phyloP scores from a whole-genome alignment of 1,140 invertebrate genomes.

The Trachymyrmex cornetzi region DNA sequence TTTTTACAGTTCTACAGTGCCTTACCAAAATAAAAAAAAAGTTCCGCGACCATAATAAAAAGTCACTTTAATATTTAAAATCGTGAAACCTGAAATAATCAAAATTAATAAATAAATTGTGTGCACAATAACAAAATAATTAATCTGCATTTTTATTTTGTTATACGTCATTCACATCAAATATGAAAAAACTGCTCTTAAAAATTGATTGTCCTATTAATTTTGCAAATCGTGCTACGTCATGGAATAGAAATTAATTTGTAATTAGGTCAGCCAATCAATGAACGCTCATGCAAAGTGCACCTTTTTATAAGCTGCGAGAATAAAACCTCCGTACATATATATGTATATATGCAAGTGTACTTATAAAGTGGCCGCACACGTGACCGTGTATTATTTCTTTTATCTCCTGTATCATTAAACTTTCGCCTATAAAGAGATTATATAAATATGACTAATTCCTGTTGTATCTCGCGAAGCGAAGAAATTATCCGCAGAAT shows the following conservation, averaged over 20 bases:
- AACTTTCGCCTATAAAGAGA: constrained; percentile 22
- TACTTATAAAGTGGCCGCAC: not conserved
- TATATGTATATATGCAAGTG: not conserved
- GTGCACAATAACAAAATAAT: not conserved
- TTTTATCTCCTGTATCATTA: not conserved
- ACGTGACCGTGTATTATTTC: not conserved
- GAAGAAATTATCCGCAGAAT: constrained; percentile 2
- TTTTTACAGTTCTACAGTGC: too few species aligned
- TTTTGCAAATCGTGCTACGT: not conserved
- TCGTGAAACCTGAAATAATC: not conserved
- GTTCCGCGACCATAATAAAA: too few species aligned
- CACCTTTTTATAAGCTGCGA: constrained; percentile 12
- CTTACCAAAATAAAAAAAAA: too few species aligned
- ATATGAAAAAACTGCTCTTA: not conserved
- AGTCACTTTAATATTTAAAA: not conserved
- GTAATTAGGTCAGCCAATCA: constrained; percentile 54
- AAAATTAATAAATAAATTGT: not conserved
- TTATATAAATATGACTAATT: constrained; percentile 25
- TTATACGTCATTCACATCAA: too few species aligned
- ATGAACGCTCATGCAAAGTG: constrained; percentile 32
- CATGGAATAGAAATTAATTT: constrained; percentile 24
- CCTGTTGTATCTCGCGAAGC: not conserved
- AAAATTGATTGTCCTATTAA: not conserved
- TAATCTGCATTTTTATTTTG: not conserved
- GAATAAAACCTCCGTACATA: not conserved